Evolutionary conservation across 2,113 vertebrate genomes (phyloP), one percentile per base, ranked within the genome.

Genomic region (Vidua chalybeata): DNA sequence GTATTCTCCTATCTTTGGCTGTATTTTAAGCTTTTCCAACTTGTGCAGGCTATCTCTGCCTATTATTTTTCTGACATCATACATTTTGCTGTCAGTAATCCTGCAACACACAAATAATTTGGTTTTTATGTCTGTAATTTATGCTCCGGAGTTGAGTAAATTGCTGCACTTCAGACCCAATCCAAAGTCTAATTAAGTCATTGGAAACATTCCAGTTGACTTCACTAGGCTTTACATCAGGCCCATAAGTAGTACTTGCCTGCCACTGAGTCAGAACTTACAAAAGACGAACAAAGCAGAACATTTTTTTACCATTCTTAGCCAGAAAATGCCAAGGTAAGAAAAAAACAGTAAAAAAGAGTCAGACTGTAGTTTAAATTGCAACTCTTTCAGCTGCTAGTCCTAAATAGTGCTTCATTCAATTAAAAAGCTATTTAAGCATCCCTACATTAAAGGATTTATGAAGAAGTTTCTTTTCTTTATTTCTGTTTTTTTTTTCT

Each of bases 31-130:
- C 45, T 83, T 93, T 95, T 90, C 69, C 77, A 94, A 39, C 91
- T 91, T 80, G 64, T 82, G 45, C 73, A 92, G 89, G 82, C 89
- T 96, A 92, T 95, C 89, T 93, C 58, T 95, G 93, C 72, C 93
- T 95, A 90, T 95, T 95, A 94, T 90, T 95, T 95, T 96, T 97
- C 96, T 97, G 96, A 96, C 79, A 94, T 96, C 96, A 96, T 96
- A 88, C 90, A 88, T 96, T 96, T 84, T 95, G 79, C 83, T 96
- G 93, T 95, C 90, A 96, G 94, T 95, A 95, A 93, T 96, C 85
- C 90, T 94, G 88, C 85, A 94, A 93, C 85, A 95, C 94, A 96
- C 87, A 96, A 96, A 96, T 96, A 97, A 96, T 96, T 96, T 89
- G 84, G 1, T 68, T 94, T 97, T 96, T 93, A 96, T 94, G 90